phyloP scores from a whole-genome alignment of 2,113 vertebrate genomes.

The Zapornia atra region DNA sequence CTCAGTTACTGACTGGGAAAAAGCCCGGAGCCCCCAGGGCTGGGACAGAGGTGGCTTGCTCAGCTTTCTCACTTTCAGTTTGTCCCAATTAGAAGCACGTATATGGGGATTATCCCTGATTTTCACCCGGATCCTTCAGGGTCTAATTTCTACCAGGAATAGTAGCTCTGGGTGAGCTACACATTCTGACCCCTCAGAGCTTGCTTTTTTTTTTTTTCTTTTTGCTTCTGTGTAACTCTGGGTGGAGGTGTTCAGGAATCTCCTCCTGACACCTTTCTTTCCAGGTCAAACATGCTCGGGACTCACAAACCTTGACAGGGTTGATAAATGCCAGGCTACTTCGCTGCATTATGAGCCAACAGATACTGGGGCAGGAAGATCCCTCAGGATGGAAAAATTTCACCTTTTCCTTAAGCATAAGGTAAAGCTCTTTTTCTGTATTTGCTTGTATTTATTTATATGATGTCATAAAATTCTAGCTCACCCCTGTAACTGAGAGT shows the following conservation, averaged over 20 bases:
- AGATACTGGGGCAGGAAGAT: not conserved
- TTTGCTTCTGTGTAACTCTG: not conserved
- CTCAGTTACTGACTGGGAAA: not conserved
- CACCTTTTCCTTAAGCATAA: not conserved
- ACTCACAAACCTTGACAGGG: not conserved
- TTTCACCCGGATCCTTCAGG: constrained; percentile 22
- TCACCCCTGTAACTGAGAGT: not conserved
- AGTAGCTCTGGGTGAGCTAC: not conserved
- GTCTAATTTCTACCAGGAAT: constrained; percentile 32
- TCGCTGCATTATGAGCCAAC: not conserved
- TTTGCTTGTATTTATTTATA: not conserved
- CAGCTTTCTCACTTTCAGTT: constrained; percentile 28
- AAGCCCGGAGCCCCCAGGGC: not conserved
- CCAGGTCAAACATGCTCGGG: not conserved
- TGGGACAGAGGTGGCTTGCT: not conserved
- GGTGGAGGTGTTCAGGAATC: not conserved
- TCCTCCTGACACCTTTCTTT: not conserved
- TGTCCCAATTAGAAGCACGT: constrained; percentile 55
- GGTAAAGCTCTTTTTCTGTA: not conserved
- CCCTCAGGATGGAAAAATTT: not conserved
- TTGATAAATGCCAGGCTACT: not conserved
- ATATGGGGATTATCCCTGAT: constrained; percentile 49
- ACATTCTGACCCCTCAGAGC: not conserved
- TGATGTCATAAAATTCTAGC: not conserved
- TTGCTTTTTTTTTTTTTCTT: not conserved